phyloP scores from a whole-genome alignment of 2,797 vertebrate species.

The Vireo griseus region DNA sequence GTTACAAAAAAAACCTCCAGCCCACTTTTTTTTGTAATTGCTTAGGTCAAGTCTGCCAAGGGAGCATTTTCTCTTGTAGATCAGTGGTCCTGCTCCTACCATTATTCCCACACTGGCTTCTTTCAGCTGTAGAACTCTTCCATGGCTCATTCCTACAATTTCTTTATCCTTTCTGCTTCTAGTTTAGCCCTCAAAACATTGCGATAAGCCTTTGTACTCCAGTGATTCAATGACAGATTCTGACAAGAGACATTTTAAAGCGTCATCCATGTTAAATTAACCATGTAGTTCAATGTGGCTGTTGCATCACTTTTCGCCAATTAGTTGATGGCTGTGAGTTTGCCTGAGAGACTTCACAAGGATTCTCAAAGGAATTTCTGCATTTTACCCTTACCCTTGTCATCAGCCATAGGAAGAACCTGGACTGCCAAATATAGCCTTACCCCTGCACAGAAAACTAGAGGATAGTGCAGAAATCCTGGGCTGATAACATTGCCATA shows the following conservation, averaged over 20 bases:
- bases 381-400: background rate
- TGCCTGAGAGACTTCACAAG: background rate
- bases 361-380: background rate
- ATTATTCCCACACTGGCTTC: background rate
- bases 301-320: background rate
- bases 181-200: background rate
- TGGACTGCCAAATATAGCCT: background rate
- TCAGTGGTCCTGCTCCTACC: background rate
- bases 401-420: background rate
- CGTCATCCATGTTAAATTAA: background rate
- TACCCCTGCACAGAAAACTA: accelerated
- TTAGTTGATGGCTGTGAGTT: background rate
- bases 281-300: background rate
- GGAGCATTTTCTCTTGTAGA: background rate
- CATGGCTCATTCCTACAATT: background rate
- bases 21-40: background rate
- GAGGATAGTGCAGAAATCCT: background rate
- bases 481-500: background rate
- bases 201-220: background rate
- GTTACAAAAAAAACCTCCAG: background rate
- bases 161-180: background rate
- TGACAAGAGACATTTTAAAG: background rate
- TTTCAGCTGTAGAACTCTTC: background rate
- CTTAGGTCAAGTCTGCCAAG: background rate
- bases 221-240: background rate